Conservation (phyloP, 2,113 vertebrate genomes). For the Cyanoramphus novaezelandiae region DNA sequence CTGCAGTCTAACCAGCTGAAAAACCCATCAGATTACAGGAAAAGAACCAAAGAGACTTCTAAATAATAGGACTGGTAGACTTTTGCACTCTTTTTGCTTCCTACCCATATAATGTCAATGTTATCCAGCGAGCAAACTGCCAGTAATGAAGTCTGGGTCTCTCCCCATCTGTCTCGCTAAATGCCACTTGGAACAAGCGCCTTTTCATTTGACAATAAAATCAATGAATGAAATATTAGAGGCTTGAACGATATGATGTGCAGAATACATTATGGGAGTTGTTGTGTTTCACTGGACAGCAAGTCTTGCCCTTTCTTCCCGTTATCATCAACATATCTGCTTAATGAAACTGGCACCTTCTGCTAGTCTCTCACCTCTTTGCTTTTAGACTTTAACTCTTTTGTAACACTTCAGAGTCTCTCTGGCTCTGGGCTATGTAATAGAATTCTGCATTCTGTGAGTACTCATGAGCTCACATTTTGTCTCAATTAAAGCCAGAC, state of each 20-base stretch:
- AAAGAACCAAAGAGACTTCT: neutral
- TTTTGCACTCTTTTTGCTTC: slow-evolving; percentile 23
- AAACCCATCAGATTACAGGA: neutral
- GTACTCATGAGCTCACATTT: neutral
- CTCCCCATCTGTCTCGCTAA: slow-evolving; percentile 73
- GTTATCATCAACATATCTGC: slow-evolving; percentile 43
- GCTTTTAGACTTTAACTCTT: slow-evolving; percentile 50
- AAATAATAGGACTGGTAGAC: neutral
- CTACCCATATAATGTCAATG: slow-evolving; percentile 7
- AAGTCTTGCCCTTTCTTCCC: slow-evolving; percentile 44
- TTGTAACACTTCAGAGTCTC: neutral
- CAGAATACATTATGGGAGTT: slow-evolving; percentile 72
- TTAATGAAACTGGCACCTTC: slow-evolving; percentile 61
- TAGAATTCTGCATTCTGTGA: neutral
- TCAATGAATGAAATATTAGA: slow-evolving; percentile 82
- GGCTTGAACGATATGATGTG: slow-evolving; percentile 45
- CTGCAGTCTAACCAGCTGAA: neutral
- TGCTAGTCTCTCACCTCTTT: slow-evolving; percentile 45
- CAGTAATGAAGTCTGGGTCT: slow-evolving; percentile 74
- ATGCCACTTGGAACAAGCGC: slow-evolving; percentile 77
- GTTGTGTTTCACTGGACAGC: slow-evolving; percentile 41
- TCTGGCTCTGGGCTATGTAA: neutral
- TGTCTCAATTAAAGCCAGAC: neutral
- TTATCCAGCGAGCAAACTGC: slow-evolving; percentile 53
- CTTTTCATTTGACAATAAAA: slow-evolving; percentile 84